Base-by-base conservation (phyloP, 1,140 invertebrate species). In the Euschistus heros region DNA sequence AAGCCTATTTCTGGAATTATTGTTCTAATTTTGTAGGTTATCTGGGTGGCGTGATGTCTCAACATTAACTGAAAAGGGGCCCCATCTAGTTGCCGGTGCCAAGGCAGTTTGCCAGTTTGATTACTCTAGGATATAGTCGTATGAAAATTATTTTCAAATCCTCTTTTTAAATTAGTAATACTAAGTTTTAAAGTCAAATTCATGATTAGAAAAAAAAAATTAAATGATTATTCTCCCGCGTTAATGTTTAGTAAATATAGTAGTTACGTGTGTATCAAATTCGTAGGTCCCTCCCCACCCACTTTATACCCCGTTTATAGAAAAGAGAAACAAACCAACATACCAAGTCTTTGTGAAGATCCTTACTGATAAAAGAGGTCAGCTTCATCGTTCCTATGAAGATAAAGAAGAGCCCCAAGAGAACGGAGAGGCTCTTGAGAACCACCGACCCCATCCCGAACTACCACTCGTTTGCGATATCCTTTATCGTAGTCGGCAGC, bases 341-440 rank as follows among this genome's bases (percentile, higher is more conserved):
- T 78, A 97, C 94, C 86, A 97, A 84, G 81, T 97, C 94, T 82
- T 93, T 94, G 77, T 97, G 93, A 62, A 97, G 83, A 76, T 97
- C 94, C 79, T 91, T 91, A 72, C 91, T 96, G 65, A 97, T 85
- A 68, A 87, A 82, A 67, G 92, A 91, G 66, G 92, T 91, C 61
- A 97, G 78, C 80, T 97, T 97, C 71, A 96, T 87, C 22, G 87
- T 87, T 55, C 94, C 94, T 66, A 96, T 89, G 75, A 97, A 95
- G 71, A 97, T 85, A 76, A 97, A 97, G 79, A 97, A 97, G 68
- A 97, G 81, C 62, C 94, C 94, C 70, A 97, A 78, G 33, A 96
- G 83, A 67, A 97, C 78, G 14, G 93, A 95, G 64, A 97, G 80
- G 75, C 91, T 92, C 76, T 86, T 91, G 63, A 96, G 78, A 64